Evolutionary conservation across 2,888 invertebrate species (phyloP).

Genomic region (Epistrophe grossulariae): DNA sequence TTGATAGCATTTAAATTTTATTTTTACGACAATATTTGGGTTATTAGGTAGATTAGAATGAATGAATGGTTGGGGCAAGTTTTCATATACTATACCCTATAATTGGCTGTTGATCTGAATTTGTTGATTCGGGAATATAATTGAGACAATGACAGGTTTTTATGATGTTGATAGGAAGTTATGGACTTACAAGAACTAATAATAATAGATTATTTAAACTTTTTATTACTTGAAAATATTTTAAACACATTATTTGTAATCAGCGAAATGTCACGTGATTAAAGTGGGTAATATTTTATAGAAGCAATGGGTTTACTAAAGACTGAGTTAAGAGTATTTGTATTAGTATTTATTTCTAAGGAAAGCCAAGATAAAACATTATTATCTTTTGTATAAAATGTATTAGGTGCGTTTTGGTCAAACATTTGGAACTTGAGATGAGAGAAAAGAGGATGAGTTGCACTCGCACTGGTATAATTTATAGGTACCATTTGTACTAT

Average conservation of each 20-base stretch:
- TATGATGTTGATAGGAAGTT: slow-evolving; percentile 39
- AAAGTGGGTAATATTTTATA: not conserved
- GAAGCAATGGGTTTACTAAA: too few relatives aligned
- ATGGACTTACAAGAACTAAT: slow-evolving; percentile 23
- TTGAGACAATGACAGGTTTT: slow-evolving; percentile 32
- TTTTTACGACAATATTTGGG: slow-evolving; percentile 58
- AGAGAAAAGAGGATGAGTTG: too few relatives aligned
- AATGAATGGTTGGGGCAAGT: slow-evolving; percentile 40
- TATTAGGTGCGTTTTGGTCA: too few relatives aligned
- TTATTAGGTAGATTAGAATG: slow-evolving; percentile 47
- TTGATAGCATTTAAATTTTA: slow-evolving; percentile 53
- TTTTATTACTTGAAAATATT: not conserved
- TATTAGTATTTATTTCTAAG: too few relatives aligned
- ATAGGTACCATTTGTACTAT: too few relatives aligned
- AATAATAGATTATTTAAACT: not conserved
- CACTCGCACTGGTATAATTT: too few relatives aligned
- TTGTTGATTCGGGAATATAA: slow-evolving; percentile 31
- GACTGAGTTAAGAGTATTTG: too few relatives aligned
- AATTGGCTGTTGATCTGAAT: slow-evolving; percentile 42
- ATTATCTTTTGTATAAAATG: too few relatives aligned
- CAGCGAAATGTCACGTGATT: not conserved
- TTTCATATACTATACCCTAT: slow-evolving; percentile 5
- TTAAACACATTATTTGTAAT: slow-evolving; percentile 24
- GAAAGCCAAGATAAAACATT: too few relatives aligned
- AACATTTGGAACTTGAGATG: too few relatives aligned